Percentiles rank a stretch among this genome's conserved stretches.
phyloP scores from a whole-genome alignment of 2,113 vertebrate species.

The Salminus brasiliensis region DNA sequence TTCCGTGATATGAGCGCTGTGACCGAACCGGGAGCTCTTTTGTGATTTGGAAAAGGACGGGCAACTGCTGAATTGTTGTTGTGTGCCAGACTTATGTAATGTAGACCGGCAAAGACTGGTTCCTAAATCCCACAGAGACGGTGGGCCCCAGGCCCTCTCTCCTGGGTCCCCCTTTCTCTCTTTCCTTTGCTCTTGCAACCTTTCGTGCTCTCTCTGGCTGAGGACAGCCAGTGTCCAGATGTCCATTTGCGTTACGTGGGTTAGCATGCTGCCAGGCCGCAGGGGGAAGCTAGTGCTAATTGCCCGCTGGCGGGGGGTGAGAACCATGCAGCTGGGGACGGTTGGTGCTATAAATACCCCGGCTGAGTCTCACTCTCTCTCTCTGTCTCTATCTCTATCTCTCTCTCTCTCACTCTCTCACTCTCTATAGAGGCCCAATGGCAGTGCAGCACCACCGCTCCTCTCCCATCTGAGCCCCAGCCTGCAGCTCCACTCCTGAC shows the following conservation, averaged over 20 bases:
- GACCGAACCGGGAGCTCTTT: not conserved
- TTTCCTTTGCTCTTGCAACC: not conserved
- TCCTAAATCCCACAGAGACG: not conserved
- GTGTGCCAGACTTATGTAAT: not conserved
- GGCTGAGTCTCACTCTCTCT: slow-evolving; percentile 62
- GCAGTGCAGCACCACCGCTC: slow-evolving; percentile 7
- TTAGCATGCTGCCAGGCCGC: slow-evolving; percentile 63
- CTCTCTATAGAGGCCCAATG: slow-evolving; percentile 41
- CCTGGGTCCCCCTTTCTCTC: not conserved
- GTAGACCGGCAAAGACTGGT: not conserved
- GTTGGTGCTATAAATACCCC: slow-evolving; percentile 72
- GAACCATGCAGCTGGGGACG: slow-evolving; percentile 76
- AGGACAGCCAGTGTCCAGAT: slow-evolving; percentile 64
- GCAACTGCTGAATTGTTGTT: not conserved
- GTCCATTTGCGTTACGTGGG: slow-evolving; percentile 67
- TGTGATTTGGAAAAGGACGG: not conserved
- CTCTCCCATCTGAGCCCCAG: slow-evolving; percentile 53
- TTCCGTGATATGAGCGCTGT: too few species aligned
- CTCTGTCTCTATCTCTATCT: too few species aligned
- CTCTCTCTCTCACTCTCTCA: too few species aligned
- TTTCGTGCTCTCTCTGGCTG: not conserved
- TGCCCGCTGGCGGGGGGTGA: slow-evolving; percentile 72
- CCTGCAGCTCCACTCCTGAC: slow-evolving; percentile 10
- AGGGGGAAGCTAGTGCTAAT: slow-evolving; percentile 74
- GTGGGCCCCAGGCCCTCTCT: not conserved